Base-by-base conservation (phyloP, 1,140 invertebrate species). In the Tyrophagus putrescentiae region DNA sequence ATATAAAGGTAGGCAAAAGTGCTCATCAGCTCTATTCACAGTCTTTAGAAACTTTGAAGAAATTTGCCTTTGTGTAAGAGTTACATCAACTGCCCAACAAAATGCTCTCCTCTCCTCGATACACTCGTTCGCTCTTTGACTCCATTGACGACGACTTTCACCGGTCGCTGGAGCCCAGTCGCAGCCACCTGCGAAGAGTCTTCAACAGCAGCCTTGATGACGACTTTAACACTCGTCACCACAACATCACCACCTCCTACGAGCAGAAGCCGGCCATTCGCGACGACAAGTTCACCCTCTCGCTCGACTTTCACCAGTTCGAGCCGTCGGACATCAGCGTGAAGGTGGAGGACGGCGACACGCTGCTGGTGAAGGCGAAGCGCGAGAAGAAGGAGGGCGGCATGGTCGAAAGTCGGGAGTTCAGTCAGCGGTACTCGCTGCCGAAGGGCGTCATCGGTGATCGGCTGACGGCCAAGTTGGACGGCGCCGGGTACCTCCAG, bases 261-360 rank as follows among this genome's bases (percentile, higher is more conserved):
- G n/a, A n/a, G n/a, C n/a, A n/a, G n/a, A n/a, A n/a, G n/a, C n/a
- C 45, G 13, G 31, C 7, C 18, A 18, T 48, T 7, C 23, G 31
- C 21, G 45, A 18, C 7, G 21, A 48, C 18, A 48, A 48, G 18
- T 48, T 9, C 18, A 7, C 23, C 31, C 18, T 48, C 7, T 7
- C 21, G 23, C 45, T 48, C 45, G 45, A 48, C 18, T 48, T 48
- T 48, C 45, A 48, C 9, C 7, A 48, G 7, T 48, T 48, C 18
- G 45, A 48, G 7, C 45, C 45, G 31, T 48, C 45, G 45, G 45
- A 48, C 45, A 48, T 48, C 31, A 9, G 21, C 7, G 45, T 48
- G 13, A 48, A 48, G 31, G 45, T 48, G 7, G 45, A 48, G 18
- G 7, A 48, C 45, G n/a, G n/a, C n/a, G 45, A 48, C 18, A 7